Base-by-base conservation (phyloP, 1,140 invertebrate species). In the Paracyclopina nana region DNA sequence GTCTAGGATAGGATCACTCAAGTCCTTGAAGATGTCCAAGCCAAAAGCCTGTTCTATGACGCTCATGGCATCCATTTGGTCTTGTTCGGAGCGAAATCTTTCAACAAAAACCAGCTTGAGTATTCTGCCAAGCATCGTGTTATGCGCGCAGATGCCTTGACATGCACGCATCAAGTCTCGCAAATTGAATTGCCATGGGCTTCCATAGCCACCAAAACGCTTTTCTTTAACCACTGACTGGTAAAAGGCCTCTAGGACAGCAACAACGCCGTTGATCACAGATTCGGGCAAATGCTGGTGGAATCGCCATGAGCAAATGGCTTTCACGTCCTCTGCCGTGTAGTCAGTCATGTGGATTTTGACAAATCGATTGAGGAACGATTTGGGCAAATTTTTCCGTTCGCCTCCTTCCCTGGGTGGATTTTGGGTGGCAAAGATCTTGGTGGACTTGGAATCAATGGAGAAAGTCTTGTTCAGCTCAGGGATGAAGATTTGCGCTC, bases 391-490 rank as follows among this genome's bases (percentile, higher is more conserved):
- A 8, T 92, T 92, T 65, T 92, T 79, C 55, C 95, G 71, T 1
- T 82, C 88, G 1, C 92, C 90, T 27, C 95, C 95, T 69, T 98
- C 85, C 60, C 76, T 76, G n/a, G 88, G 66, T 1, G 95, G 94
- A 73, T 99, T 99, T 68, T 98, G 94, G 63, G 91, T 97, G 9
- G 81, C 94, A 67, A 99, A 99, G 29, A 99, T 74, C 57, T 80
- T 76, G 0, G 88, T 95, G 62, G 64, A 52, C 60, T 61, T 50
- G 22, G 69, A 59, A 53, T 77, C 72, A 0, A 96, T 72, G 50
- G 71, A 66, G 61, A 99, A 98, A 0, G 77, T 82, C 62, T 75
- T 77, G 30, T 79, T 81, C 0, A 99, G 66, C 70, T 99, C 95
- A 1, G 94, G 86, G 49, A 99, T 82, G 61, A 77, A 98, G 12